Evolutionary conservation across 2,113 vertebrate species (phyloP), one percentile per base, ranked within the genome.

Genomic region (Baryphthengus martii): DNA sequence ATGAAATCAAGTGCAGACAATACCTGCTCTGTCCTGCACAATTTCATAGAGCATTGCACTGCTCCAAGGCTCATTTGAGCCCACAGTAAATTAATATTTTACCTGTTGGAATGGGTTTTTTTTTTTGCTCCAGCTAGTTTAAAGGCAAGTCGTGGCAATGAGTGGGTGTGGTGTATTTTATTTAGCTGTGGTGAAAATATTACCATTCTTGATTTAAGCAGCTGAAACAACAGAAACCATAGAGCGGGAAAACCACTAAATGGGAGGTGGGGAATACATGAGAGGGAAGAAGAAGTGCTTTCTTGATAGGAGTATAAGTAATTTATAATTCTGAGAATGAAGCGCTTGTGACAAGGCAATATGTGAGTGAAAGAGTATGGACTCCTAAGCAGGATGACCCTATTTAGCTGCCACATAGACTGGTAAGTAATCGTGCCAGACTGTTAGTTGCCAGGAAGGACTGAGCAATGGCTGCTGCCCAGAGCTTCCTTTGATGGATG

Each of bases 121-220:
- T 53, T 62, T 62, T 89, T 95, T 58, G 44, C 88, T 94, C 63
- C 79, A 93, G 72, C 75, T 90, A 88, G 19, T 91, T 88, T 91
- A 84, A 96, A 92, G 93, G 70, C 92, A 90, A 81, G 90, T 92
- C 90, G 72, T 72, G 90, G 95, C 90, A 95, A 85, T 4, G 52
- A 81, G 63, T 56, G 89, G 85, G 76, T 78, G 75, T 68, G 28
- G 79, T 90, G 16, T 90, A 74, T 91, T 89, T 88, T 78, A 83
- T 89, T 93, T 94, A 94, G 47, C 44, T 86, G 72, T 79, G 74
- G 87, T 77, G 68, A 91, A 95, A 91, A 74, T 80, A 85, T 40
- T 86, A 59, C 75, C 2, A 0, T 77, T 83, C 68, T 65, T 92
- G 65, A 86, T 93, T 39, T 68, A 33, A 86, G 65, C 68, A 81